These are phyloP conservation scores for Thysanoteuthis rhombus DNA, from an alignment of 2,888 invertebrate genomes.

Conservation along the genomic window DNA sequence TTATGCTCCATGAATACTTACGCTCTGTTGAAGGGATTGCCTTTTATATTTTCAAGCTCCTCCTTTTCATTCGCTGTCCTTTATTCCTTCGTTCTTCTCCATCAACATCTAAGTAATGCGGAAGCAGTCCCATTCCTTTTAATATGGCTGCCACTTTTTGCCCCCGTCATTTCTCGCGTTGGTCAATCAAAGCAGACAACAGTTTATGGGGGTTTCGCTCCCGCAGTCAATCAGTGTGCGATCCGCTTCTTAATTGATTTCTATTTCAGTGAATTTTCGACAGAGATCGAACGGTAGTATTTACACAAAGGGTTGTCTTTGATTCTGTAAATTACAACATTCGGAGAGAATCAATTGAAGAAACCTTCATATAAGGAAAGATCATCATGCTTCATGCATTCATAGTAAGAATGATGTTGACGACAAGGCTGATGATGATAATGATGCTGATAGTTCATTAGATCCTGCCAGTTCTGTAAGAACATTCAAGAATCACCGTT, in stretches of 20 bases:
- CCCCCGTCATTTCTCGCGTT: neutral
- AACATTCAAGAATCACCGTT: neutral
- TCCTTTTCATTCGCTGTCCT: neutral
- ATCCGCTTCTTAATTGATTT: constrained; percentile 12
- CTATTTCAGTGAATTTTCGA: neutral
- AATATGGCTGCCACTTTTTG: neutral
- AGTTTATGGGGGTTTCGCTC: neutral
- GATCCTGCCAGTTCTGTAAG: neutral
- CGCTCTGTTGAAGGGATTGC: neutral
- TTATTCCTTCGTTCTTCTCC: neutral
- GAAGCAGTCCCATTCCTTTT: neutral
- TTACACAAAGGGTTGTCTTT: neutral
- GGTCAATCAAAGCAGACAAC: neutral
- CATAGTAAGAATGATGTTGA: neutral
- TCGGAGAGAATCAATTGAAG: neutral
- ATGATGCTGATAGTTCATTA: neutral
- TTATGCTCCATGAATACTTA: neutral
- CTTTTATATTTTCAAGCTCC: neutral
- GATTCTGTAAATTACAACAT: neutral
- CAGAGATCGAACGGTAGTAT: neutral
- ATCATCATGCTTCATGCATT: neutral
- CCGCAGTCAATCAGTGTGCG: neutral
- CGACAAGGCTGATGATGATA: neutral
- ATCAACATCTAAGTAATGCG: neutral
- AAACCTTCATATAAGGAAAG: neutral